phyloP scores from a whole-genome alignment of 2,888 invertebrate species.

The Artemia sp. region DNA sequence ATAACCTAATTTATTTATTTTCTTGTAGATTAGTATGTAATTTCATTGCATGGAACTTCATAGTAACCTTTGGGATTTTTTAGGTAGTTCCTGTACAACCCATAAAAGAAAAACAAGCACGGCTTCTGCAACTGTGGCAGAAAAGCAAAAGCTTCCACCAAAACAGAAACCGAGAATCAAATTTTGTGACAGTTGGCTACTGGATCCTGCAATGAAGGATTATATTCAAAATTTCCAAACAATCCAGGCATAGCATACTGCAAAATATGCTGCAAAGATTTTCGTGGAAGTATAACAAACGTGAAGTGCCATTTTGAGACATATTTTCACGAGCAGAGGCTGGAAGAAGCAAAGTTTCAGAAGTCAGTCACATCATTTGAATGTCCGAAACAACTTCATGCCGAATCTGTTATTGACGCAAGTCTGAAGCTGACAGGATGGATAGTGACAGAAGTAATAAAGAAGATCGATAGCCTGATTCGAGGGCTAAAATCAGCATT shows the following conservation, averaged over 20 bases:
- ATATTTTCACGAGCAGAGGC: no score
- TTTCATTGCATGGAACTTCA: no score
- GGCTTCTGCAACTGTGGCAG: no score
- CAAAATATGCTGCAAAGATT: slow-evolving; percentile 6
- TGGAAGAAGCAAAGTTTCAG: no score
- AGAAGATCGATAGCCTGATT: neutral
- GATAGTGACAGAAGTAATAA: neutral
- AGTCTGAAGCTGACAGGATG: neutral
- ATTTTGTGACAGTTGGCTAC: slow-evolving; percentile 12
- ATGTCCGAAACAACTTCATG: no score
- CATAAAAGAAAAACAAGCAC: no score
- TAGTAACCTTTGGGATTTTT: no score
- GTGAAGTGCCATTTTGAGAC: neutral
- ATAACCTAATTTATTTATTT: no score
- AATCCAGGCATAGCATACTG: slow-evolving; percentile 5
- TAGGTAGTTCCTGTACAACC: no score
- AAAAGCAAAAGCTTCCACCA: no score
- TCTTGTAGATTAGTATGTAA: no score
- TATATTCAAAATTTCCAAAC: neutral
- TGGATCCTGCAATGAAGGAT: neutral
- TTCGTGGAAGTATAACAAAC: slow-evolving; percentile 1
- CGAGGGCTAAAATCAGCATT: neutral
- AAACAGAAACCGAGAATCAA: neutral
- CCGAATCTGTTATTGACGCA: neutral
- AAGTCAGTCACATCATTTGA: no score